A percentile compares a stretch with the other conserved stretches of the same genome.
phyloP scores from a whole-genome alignment of 2,888 invertebrate genomes.

The Thecocarcelia acutangulata region DNA sequence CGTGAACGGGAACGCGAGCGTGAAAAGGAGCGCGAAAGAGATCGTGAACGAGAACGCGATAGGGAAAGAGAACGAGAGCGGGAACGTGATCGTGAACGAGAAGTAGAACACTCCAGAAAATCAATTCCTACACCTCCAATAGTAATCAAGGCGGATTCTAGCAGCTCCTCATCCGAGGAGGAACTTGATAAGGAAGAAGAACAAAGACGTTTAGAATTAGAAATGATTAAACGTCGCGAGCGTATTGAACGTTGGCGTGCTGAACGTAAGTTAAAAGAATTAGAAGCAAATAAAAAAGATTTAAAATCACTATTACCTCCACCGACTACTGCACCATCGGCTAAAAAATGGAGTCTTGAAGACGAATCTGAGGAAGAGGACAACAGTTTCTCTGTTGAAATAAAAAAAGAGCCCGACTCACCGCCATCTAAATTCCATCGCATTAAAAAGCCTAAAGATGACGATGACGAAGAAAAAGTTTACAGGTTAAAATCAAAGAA shows the following conservation, averaged over 20 bases:
- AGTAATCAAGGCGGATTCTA: constrained; percentile 76
- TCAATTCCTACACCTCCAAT: constrained; percentile 67
- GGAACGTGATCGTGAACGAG: constrained; percentile 82
- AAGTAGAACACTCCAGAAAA: constrained; percentile 71
- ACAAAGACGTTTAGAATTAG: constrained; percentile 92
- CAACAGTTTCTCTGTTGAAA: constrained; percentile 76
- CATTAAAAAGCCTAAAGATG: constrained; percentile 75
- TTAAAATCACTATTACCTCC: constrained; percentile 85
- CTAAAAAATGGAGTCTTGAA: constrained; percentile 96
- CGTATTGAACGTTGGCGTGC: constrained; percentile 98
- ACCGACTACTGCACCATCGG: constrained; percentile 83
- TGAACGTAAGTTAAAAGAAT: constrained; percentile 93
- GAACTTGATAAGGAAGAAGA: constrained; percentile 90
- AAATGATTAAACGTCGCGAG: constrained; percentile 97
- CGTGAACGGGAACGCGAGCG: constrained; percentile 71
- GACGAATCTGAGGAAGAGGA: constrained; percentile 97
- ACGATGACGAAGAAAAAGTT: constrained; percentile 76
- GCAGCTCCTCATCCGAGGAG: constrained; percentile 81
- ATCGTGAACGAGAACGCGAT: constrained; percentile 68
- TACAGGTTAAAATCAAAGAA: constrained; percentile 73
- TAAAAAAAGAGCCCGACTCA: constrained; percentile 76
- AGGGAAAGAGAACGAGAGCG: constrained; percentile 64
- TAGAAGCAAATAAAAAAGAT: constrained; percentile 90
- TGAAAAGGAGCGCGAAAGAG: constrained; percentile 81
- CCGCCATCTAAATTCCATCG: constrained; percentile 78